phyloP scores from a whole-genome alignment of 2,888 invertebrate genomes.

The Athrips mouffetella region DNA sequence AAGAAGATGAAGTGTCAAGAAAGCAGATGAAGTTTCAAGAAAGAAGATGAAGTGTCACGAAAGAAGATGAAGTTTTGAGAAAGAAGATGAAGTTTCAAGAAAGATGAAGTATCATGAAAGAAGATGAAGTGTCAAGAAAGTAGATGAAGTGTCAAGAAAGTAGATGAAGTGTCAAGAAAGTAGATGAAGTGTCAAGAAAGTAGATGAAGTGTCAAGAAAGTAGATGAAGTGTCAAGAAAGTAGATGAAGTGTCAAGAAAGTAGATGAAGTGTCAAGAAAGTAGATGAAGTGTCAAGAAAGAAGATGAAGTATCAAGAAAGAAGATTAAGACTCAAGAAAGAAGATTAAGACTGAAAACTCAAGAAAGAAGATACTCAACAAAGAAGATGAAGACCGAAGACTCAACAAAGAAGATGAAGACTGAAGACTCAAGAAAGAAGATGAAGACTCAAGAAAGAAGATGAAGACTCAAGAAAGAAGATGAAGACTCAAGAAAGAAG shows the following conservation, averaged over 20 bases:
- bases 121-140: neutral
- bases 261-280: no score
- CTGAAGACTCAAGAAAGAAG: conserved; percentile 12
- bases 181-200: neutral
- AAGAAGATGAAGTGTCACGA: neutral
- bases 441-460: neutral
- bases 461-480: no score
- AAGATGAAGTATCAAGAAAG: conserved; percentile 5
- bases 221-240: neutral
- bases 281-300: conserved; percentile 7
- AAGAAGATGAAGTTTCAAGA: neutral
- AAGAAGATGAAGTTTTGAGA: conserved; percentile 9
- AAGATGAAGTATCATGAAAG: neutral
- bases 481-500: neutral
- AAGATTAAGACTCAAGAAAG: neutral
- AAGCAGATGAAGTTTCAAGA: conserved; percentile 19
- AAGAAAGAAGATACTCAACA: conserved; percentile 9
- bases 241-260: no score
- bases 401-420: conserved; percentile 8
- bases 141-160: no score
- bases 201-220: conserved; percentile 1
- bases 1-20: conserved; percentile 16
- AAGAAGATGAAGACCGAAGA: conserved; percentile 10
- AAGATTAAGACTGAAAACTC: conserved; percentile 5
- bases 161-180: no score